Evolutionary conservation across 1,140 invertebrate species (phyloP).

Genomic region (Heliconius melpomene): DNA sequence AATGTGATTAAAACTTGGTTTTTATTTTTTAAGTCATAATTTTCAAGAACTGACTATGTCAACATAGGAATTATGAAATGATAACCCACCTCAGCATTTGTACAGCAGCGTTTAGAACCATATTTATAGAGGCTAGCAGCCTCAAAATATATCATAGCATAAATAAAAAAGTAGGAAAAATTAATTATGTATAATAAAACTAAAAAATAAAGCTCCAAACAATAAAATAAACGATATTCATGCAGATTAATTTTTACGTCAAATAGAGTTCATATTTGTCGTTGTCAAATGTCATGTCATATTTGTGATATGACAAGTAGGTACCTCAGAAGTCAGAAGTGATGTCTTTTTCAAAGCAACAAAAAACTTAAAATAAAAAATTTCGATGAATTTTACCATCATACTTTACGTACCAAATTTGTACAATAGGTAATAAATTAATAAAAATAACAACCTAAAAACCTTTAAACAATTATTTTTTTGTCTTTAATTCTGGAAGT

Average conservation of each 20-base stretch:
- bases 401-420: no score
- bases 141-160: constrained; percentile 76
- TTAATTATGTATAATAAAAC: constrained; percentile 31
- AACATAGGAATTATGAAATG: constrained; percentile 23
- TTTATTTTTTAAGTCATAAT: not conserved
- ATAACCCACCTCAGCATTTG: constrained; percentile 85
- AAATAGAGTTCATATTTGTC: constrained; percentile 7
- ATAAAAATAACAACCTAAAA: no score
- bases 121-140: constrained; percentile 80
- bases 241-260: not conserved
- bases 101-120: constrained; percentile 87
- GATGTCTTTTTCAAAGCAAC: no score
- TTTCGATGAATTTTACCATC: no score
- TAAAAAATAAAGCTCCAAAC: constrained; percentile 5
- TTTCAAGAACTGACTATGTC: not conserved
- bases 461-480: no score
- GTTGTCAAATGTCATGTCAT: constrained; percentile 10
- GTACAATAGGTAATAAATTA: no score
- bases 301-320: not conserved
- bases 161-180: constrained; percentile 50
- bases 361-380: no score
- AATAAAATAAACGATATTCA: constrained; percentile 12
- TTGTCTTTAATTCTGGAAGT: no score
- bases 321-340: not conserved
- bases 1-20: not conserved